Conservation (phyloP, 1,140 invertebrate species). For the Drosophila funebris region DNA sequence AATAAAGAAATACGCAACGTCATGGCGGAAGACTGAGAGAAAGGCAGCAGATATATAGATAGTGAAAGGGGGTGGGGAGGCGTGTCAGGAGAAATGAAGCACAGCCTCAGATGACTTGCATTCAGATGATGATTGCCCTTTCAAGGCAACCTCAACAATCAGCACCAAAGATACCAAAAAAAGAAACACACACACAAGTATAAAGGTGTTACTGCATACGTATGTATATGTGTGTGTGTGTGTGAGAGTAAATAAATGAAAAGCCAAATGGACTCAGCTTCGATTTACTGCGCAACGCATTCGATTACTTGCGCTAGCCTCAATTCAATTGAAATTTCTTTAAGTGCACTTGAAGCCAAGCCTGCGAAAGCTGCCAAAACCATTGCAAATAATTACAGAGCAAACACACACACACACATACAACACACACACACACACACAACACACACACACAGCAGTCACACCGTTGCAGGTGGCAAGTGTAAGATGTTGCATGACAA, state of each 20-base stretch:
- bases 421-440: not conserved
- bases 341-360: slow-evolving; percentile 25
- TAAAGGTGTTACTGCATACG: slow-evolving; percentile 1
- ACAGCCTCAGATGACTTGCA: not conserved
- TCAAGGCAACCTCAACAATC: not conserved
- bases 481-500: slow-evolving; percentile 40
- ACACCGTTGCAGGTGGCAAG: slow-evolving; percentile 3
- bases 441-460: slow-evolving; percentile 1
- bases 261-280: slow-evolving; percentile 24
- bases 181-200: too few species aligned
- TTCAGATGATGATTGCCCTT: not conserved
- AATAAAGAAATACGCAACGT: slow-evolving; percentile 59
- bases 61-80: not conserved
- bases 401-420: not conserved
- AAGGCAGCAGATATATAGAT: not conserved
- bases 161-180: not conserved
- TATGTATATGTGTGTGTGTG: not conserved
- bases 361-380: slow-evolving; percentile 8
- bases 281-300: slow-evolving; percentile 9
- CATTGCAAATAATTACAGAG: slow-evolving; percentile 42
- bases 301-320: slow-evolving; percentile 15
- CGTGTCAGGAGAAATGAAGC: not conserved
- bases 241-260: slow-evolving; percentile 53
- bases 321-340: slow-evolving; percentile 7
- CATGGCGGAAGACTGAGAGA: slow-evolving; percentile 17